Conservation (phyloP, 2,888 invertebrate species). For the Drosophila greeni region DNA sequence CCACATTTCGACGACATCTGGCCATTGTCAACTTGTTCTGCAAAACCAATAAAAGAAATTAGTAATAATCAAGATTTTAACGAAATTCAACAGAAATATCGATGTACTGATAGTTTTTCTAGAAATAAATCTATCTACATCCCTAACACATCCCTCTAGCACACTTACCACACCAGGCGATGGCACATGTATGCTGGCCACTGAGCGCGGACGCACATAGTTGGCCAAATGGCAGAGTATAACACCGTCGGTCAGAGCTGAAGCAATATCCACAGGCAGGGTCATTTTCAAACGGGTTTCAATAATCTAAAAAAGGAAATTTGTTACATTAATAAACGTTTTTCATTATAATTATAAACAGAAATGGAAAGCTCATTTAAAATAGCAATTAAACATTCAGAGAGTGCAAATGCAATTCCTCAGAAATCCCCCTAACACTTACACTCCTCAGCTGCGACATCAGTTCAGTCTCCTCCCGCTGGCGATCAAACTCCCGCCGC, state of each 20-base stretch:
- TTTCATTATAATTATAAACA: background rate
- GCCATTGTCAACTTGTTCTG: slow-evolving; percentile 98
- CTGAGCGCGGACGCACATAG: slow-evolving; percentile 92
- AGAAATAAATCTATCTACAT: background rate
- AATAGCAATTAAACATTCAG: background rate
- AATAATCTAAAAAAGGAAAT: slow-evolving; percentile 84
- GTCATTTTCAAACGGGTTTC: slow-evolving; percentile 93
- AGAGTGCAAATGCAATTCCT: background rate
- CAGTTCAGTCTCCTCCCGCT: slow-evolving; percentile 92
- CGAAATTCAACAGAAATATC: background rate
- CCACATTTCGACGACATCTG: slow-evolving; percentile 94
- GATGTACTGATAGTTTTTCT: background rate
- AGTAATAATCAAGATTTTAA: background rate
- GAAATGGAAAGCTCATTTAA: background rate
- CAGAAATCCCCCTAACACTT: slow-evolving; percentile 71
- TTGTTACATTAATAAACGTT: background rate
- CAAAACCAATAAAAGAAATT: background rate
- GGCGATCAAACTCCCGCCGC: slow-evolving; percentile 93
- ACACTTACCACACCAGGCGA: slow-evolving; percentile 90
- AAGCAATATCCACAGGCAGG: slow-evolving; percentile 90
- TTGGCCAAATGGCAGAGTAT: slow-evolving; percentile 96
- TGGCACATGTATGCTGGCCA: slow-evolving; percentile 96
- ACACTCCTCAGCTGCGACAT: slow-evolving; percentile 91
- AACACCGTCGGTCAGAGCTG: slow-evolving; percentile 93
- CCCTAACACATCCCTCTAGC: background rate